phyloP scores from a whole-genome alignment of 2,888 invertebrate species.

The Dascillus cervinus region DNA sequence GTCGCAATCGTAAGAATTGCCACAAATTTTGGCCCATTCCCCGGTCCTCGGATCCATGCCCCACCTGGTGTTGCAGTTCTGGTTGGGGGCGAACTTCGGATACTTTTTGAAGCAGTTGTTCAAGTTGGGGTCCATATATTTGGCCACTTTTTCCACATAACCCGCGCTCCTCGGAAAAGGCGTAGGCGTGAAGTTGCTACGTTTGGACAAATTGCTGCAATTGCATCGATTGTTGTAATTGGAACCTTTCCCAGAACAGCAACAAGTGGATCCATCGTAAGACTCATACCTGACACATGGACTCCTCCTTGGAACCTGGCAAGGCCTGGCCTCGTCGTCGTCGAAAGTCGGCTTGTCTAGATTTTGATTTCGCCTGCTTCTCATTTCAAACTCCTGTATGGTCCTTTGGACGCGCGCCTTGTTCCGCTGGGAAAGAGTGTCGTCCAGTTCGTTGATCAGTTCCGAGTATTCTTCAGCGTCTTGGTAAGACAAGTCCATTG shows the following conservation, averaged over 20 bases:
- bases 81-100: slow-evolving; percentile 4
- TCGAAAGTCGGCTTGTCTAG: slow-evolving; percentile 32
- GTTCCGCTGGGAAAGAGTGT: slow-evolving; percentile 35
- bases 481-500: slow-evolving; percentile 34
- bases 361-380: slow-evolving; percentile 34
- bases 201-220: not conserved
- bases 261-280: not conserved
- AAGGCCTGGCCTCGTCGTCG: slow-evolving; percentile 12
- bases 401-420: slow-evolving; percentile 34
- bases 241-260: not conserved
- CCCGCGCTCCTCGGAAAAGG: slow-evolving; percentile 17
- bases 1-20: slow-evolving; percentile 5
- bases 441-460: slow-evolving; percentile 37
- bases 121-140: slow-evolving; percentile 20
- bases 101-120: not conserved
- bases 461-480: slow-evolving; percentile 35
- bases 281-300: not conserved
- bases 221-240: not conserved
- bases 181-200: slow-evolving; percentile 2
- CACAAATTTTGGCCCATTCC: slow-evolving; percentile 30
- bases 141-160: slow-evolving; percentile 22
- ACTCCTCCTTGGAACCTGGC: not conserved
- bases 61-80: slow-evolving; percentile 18
- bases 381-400: slow-evolving; percentile 36
- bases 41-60: slow-evolving; percentile 27